phyloP scores from a whole-genome alignment of 2,113 vertebrate genomes.

The Pao palembangensis region DNA sequence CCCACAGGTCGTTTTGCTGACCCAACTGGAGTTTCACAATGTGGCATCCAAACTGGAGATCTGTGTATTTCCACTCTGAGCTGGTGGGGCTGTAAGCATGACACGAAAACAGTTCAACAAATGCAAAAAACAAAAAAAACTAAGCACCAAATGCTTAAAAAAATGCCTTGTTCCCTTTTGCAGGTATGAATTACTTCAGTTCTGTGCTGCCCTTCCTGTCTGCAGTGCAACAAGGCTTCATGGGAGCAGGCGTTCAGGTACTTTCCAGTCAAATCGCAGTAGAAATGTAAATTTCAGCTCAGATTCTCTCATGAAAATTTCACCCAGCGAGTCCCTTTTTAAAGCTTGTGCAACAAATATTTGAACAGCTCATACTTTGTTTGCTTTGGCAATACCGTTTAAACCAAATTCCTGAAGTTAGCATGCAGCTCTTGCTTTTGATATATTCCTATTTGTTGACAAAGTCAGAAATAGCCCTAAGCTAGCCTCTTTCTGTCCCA shows the following conservation, averaged over 20 bases:
- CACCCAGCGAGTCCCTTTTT: too few species aligned
- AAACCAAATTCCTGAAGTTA: background rate
- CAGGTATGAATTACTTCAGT: slow-evolving; percentile 68
- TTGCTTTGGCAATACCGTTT: background rate
- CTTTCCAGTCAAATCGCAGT: background rate
- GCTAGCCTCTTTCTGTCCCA: background rate
- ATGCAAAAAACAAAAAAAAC: background rate
- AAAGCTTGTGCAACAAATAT: too few species aligned
- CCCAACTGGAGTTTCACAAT: slow-evolving; percentile 52
- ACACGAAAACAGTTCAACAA: background rate
- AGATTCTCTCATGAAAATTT: too few species aligned
- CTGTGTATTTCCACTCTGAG: slow-evolving; percentile 66
- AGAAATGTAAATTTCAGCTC: too few species aligned
- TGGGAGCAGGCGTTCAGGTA: slow-evolving; percentile 52
- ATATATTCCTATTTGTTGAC: too few species aligned
- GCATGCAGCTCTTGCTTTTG: too few species aligned
- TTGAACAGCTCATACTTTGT: too few species aligned
- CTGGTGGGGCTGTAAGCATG: slow-evolving; percentile 71
- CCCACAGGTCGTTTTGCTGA: slow-evolving; percentile 63
- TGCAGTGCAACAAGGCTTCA: slow-evolving; percentile 58
- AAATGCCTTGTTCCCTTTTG: background rate
- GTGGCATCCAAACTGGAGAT: slow-evolving; percentile 55
- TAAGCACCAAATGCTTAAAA: background rate
- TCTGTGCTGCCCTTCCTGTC: slow-evolving; percentile 69
- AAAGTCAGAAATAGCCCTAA: background rate